A percentile compares a stretch with the other conserved stretches of the same genome.
Evolutionary conservation across 1,140 invertebrate species (phyloP).

Genomic region (Lasioglossum albipes): DNA sequence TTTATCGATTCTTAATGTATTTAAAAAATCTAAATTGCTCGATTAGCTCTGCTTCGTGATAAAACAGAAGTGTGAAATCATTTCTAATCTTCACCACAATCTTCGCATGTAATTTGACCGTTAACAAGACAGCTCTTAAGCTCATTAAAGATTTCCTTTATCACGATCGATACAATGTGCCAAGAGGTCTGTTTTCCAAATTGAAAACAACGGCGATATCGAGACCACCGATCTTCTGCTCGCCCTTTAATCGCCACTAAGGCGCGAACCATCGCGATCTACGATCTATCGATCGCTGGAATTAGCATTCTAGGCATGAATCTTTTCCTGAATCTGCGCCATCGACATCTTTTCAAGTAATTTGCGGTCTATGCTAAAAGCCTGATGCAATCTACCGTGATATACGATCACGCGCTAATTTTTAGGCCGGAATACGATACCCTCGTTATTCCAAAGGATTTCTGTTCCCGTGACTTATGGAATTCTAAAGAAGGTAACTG

Average conservation of each 20-base stretch:
- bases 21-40: too few relatives aligned
- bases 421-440: neutral
- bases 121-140: constrained; percentile 57
- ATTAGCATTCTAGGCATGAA: constrained; percentile 72
- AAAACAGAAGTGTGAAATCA: neutral
- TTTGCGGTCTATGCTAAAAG: constrained; percentile 36
- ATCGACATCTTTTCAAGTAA: constrained; percentile 40
- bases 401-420: constrained; percentile 21
- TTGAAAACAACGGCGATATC: constrained; percentile 62
- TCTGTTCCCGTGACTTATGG: too few relatives aligned
- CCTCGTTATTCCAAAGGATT: neutral
- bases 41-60: neutral
- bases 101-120: constrained; percentile 13
- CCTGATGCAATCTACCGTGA: constrained; percentile 16
- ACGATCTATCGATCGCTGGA: constrained; percentile 62
- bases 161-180: constrained; percentile 48
- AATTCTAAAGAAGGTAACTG: too few relatives aligned
- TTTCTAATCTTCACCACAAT: constrained; percentile 25
- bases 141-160: constrained; percentile 50
- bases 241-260: constrained; percentile 61
- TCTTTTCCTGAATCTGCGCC: constrained; percentile 49
- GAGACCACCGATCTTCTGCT: constrained; percentile 30
- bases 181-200: constrained; percentile 62
- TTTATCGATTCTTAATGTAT: too few relatives aligned
- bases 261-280: constrained; percentile 27